Conservation (phyloP, 2,113 vertebrate genomes). For the Brachypteracias leptosomus region DNA sequence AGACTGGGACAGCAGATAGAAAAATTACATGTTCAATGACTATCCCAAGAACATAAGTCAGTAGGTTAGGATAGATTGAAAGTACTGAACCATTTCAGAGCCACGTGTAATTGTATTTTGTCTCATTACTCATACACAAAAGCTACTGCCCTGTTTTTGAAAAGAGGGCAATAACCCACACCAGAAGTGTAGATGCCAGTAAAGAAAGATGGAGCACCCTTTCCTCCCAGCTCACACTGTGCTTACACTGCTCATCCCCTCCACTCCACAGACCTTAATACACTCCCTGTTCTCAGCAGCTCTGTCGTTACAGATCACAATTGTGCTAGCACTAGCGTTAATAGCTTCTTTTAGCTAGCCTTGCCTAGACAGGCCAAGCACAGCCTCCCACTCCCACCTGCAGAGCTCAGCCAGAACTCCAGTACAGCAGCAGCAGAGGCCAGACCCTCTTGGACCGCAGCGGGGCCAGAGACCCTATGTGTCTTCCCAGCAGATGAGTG, state of each 20-base stretch:
- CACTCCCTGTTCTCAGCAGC: background rate
- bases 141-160: background rate
- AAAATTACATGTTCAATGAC: accelerated
- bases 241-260: background rate
- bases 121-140: background rate
- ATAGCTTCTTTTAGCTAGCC: background rate
- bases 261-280: background rate
- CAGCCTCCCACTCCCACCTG: accelerated
- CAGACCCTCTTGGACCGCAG: background rate
- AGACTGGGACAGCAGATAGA: background rate
- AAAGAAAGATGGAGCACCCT: background rate
- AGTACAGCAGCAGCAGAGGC: background rate
- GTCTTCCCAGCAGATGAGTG: accelerated
- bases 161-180: background rate
- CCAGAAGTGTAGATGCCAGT: background rate
- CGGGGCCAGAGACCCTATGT: accelerated
- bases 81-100: background rate
- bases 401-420: background rate
- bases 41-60: background rate
- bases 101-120: background rate
- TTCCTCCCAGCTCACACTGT: background rate
- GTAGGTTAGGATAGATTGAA: background rate
- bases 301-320: accelerated
- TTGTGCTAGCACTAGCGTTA: background rate
- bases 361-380: background rate